Base-by-base conservation (phyloP, 2,797 vertebrate species). In the Enteromius treurensis region DNA sequence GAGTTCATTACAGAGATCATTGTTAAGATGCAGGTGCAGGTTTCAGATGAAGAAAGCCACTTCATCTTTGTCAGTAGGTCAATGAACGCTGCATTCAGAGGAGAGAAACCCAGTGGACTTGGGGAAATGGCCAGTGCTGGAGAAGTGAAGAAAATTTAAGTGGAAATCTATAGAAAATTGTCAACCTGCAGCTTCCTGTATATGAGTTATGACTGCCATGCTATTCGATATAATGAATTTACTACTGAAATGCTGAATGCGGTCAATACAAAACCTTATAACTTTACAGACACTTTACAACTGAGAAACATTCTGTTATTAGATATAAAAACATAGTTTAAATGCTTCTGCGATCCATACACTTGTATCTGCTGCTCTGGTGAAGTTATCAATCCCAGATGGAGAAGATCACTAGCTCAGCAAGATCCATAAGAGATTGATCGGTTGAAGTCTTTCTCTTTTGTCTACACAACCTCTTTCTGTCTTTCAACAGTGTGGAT, bases 331-430 rank as follows among this genome's bases (percentile, higher is more conserved):
- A 29, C 34, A n/a, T 11, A 4, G 67, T 49, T 81, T 26, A 37
- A 26, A 69, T 17, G 32, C 51, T 15, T 62, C 70, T 79, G 32
- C 4, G 53, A 8, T 76, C 90, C 90, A 92, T 89, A 87, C 81
- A 6, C 19, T 77, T n/a, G 29, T 89, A 89, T 92, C 86, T 37
- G 87, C 89, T 89, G 87, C 87, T 90, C 87, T 85, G 90, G 86
- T 81, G 86, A 84, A 87, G 89, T 90, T 79, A 89, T 88, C 90
- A 92, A 90, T 88, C 86, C 82, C 81, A 87, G 84, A 84, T 21
- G 51, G 37, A 21, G 78, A 77, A 86, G 90, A 93, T 94, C 94
- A 51, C 93, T 93, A 90, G 51, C 32, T 80, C 55, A 84, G 82
- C 78, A 74, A 73, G 78, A 88, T 84, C 84, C 85, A 86, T 86